These are phyloP conservation scores for Notodonta ziczac DNA, from an alignment of 2,888 invertebrate species.

Conservation along the genomic window DNA sequence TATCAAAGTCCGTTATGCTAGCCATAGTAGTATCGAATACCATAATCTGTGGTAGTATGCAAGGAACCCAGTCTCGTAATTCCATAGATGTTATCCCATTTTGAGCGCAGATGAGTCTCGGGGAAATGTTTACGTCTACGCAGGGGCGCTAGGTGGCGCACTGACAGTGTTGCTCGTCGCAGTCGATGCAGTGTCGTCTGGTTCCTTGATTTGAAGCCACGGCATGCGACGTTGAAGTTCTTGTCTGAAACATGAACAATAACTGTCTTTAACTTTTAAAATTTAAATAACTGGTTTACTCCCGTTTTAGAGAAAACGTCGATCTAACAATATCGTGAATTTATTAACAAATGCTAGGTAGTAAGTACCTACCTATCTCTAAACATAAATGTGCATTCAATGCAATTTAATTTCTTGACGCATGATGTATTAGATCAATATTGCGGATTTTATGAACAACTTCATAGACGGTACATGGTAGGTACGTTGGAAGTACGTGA, in stretches of 20 bases:
- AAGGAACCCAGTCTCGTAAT: not conserved
- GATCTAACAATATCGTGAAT: too few species aligned
- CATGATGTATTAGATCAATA: too few species aligned
- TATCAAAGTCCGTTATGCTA: conserved; percentile 34
- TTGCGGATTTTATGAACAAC: too few species aligned
- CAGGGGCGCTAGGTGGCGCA: conserved; percentile 61
- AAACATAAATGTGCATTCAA: too few species aligned
- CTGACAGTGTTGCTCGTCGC: conserved; percentile 78
- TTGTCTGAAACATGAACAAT: conserved; percentile 73
- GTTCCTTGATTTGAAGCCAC: conserved; percentile 90
- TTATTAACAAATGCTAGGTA: too few species aligned
- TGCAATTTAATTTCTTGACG: too few species aligned
- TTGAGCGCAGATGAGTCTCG: conserved; percentile 26
- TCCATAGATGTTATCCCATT: conserved; percentile 16
- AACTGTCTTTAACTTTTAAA: not conserved
- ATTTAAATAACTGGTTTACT: too few species aligned
- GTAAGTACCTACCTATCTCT: too few species aligned
- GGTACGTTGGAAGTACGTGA: too few species aligned
- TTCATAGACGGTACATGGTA: too few species aligned
- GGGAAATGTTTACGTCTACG: conserved; percentile 33
- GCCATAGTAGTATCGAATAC: too few species aligned
- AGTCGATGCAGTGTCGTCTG: conserved; percentile 85
- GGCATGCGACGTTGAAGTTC: conserved; percentile 93
- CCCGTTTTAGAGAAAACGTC: too few species aligned
- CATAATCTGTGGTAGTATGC: conserved; percentile 28